These are phyloP conservation scores for Drosophila anceps DNA, from an alignment of 2,888 invertebrate species.

Conservation along the genomic window DNA sequence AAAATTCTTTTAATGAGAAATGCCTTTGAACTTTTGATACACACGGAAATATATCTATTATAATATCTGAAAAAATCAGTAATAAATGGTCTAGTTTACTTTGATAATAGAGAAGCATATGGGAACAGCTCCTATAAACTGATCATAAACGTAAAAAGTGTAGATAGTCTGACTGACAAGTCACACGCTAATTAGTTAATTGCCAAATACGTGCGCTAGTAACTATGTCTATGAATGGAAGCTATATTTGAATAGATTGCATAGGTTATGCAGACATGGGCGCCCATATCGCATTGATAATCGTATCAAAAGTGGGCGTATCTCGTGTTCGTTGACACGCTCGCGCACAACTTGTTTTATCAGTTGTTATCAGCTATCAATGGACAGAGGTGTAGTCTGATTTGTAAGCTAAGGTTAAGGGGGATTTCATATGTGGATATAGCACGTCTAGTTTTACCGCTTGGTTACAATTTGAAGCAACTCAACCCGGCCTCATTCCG, in stretches of 20 bases:
- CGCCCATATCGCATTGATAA: conserved; percentile 20
- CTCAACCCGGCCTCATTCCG: conserved; percentile 29
- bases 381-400: conserved; percentile 1
- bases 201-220: not conserved
- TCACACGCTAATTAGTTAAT: conserved; percentile 5
- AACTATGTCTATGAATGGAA: conserved; percentile 5
- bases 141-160: not conserved
- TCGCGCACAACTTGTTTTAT: conserved; percentile 28
- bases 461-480: not conserved
- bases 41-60: not conserved
- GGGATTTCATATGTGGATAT: not conserved
- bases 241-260: not conserved
- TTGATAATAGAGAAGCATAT: not conserved
- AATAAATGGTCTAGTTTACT: not conserved
- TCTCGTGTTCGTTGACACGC: conserved; percentile 2
- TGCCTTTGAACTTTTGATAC: not conserved
- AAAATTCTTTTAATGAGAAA: not conserved
- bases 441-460: not conserved
- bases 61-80: not conserved
- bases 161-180: not conserved
- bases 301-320: conserved; percentile 13
- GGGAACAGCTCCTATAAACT: not conserved
- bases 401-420: not conserved
- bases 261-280: not conserved
- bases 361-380: conserved; percentile 20